phyloP scores from a whole-genome alignment of 2,888 invertebrate species.

The Epinotia nisella region DNA sequence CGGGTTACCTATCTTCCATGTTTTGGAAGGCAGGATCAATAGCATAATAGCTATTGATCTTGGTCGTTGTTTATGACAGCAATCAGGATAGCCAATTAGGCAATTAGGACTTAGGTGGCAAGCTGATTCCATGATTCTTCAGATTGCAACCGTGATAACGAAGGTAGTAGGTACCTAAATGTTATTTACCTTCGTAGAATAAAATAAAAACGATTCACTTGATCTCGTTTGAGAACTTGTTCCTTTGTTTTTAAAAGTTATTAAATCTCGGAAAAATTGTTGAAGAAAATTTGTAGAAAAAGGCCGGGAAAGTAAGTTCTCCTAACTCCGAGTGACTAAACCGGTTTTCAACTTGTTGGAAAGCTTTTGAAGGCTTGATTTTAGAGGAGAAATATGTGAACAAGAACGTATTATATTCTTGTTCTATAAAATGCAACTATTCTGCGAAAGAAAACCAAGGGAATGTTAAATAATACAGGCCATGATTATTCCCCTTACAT shows the following conservation, averaged over 20 bases:
- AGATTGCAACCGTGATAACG: too few species aligned
- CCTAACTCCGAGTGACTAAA: constrained; percentile 16
- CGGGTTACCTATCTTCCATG: too few species aligned
- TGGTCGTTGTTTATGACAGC: too few species aligned
- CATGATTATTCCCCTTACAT: too few species aligned
- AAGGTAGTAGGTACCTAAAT: background rate
- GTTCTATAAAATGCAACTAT: background rate
- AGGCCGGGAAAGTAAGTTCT: constrained; percentile 8
- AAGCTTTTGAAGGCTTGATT: constrained; percentile 10
- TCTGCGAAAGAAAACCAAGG: too few species aligned
- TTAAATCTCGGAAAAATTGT: constrained; percentile 17
- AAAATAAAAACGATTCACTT: background rate
- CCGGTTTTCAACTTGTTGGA: constrained; percentile 6
- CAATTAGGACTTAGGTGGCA: too few species aligned
- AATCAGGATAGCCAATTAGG: too few species aligned
- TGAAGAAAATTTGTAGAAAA: constrained; percentile 11
- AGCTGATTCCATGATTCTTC: too few species aligned
- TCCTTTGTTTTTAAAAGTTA: constrained; percentile 1
- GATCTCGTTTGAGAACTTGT: constrained; percentile 2
- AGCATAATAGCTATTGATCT: too few species aligned
- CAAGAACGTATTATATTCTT: background rate
- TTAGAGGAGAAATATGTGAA: background rate
- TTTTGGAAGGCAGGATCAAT: too few species aligned
- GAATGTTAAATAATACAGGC: too few species aligned
- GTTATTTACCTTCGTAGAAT: background rate